Evolutionary conservation across 2,113 vertebrate species (phyloP).

Genomic region (Planiliza haematocheilus): DNA sequence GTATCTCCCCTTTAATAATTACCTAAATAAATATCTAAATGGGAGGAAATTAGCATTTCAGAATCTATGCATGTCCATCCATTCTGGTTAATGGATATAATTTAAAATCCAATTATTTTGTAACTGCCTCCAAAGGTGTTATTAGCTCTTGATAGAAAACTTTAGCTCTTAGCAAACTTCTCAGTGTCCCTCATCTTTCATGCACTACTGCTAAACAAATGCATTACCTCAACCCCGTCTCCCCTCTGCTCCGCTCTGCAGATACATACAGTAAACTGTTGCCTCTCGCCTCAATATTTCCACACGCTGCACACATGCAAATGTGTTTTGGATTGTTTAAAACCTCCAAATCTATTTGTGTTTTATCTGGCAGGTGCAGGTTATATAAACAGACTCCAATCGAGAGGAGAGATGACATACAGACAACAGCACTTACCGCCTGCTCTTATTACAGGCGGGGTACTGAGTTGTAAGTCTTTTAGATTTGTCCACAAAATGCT

Average conservation of each 20-base stretch:
- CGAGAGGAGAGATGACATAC: slow-evolving; percentile 4
- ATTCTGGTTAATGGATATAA: slow-evolving; percentile 37
- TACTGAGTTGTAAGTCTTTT: slow-evolving; percentile 16
- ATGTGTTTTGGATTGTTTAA: slow-evolving; percentile 18
- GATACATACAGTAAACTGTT: slow-evolving; percentile 1
- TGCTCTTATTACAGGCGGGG: background rate
- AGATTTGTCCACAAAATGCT: slow-evolving; percentile 14
- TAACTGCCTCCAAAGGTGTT: slow-evolving; percentile 37
- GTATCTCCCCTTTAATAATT: too few relatives aligned
- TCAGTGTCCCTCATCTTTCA: background rate
- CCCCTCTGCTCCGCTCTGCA: slow-evolving; percentile 8
- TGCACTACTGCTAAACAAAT: slow-evolving; percentile 5
- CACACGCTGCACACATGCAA: background rate
- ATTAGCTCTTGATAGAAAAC: slow-evolving; percentile 34
- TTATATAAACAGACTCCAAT: slow-evolving; percentile 6
- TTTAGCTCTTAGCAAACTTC: background rate
- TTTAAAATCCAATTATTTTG: slow-evolving; percentile 39
- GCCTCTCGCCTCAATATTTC: slow-evolving; percentile 13
- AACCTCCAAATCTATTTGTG: slow-evolving; percentile 22
- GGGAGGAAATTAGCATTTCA: slow-evolving; percentile 10
- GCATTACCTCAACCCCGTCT: too few relatives aligned
- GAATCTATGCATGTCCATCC: slow-evolving; percentile 47
- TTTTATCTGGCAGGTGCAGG: slow-evolving; percentile 5
- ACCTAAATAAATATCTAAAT: too few relatives aligned
- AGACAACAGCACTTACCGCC: background rate